These are phyloP conservation scores for Paraplagusia blochii DNA, from an alignment of 2,113 vertebrate species.

Conservation along the genomic window DNA sequence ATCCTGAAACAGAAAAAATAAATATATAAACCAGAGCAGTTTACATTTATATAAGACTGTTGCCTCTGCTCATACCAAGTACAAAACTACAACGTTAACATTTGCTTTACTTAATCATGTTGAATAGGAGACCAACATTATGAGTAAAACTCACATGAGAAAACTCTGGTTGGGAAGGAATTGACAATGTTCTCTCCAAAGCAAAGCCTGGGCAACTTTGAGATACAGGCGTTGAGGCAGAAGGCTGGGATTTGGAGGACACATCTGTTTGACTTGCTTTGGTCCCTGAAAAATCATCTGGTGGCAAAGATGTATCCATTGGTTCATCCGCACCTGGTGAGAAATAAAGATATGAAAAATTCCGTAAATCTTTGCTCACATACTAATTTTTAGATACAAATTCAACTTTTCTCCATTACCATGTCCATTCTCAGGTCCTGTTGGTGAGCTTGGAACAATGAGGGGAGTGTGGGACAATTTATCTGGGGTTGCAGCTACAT, in stretches of 20 bases:
- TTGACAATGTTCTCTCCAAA: constrained; percentile 72
- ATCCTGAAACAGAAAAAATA: constrained; percentile 75
- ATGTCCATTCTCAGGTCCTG: constrained; percentile 73
- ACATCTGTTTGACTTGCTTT: constrained; percentile 64
- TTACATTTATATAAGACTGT: too few species aligned
- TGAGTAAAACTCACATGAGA: constrained; percentile 82
- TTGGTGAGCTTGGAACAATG: constrained; percentile 88
- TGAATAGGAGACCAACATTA: too few species aligned
- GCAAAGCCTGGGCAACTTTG: constrained; percentile 77
- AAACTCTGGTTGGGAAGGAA: constrained; percentile 90
- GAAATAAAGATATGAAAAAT: not conserved
- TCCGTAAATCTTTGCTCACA: constrained; percentile 1
- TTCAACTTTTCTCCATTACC: constrained; percentile 55
- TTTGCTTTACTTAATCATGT: too few species aligned
- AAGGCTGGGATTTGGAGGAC: constrained; percentile 57
- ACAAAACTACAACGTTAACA: too few species aligned
- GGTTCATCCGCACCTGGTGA: constrained; percentile 67
- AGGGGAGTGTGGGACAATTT: constrained; percentile 74
- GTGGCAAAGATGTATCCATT: constrained; percentile 74
- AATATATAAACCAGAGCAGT: not conserved
- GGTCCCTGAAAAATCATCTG: constrained; percentile 47
- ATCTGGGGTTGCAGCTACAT: constrained; percentile 77
- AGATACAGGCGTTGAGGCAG: constrained; percentile 81
- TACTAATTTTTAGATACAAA: not conserved
- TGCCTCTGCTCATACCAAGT: too few species aligned